These are phyloP conservation scores for Phenganax marumi DNA, from an alignment of 92 coral and sea anemone species.

Conservation along the genomic window DNA sequence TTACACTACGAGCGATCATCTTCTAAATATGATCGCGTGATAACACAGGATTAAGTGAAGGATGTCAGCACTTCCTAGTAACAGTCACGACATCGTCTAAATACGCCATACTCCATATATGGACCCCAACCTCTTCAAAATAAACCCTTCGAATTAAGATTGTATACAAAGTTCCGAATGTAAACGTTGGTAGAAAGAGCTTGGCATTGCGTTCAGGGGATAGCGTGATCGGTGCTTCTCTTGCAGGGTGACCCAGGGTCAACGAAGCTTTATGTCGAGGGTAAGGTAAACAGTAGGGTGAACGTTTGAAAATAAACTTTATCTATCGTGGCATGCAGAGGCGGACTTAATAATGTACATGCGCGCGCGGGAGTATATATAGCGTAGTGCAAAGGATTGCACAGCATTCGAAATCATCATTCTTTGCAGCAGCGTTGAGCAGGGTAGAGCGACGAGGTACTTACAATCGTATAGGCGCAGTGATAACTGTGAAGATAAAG, in stretches of 20 bases:
- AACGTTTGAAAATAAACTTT: conserved; percentile 9
- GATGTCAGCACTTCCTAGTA: not conserved
- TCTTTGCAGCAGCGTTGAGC: not conserved
- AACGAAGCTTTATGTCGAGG: not conserved
- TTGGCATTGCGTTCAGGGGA: not conserved
- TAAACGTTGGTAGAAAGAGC: not conserved
- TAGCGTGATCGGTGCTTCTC: not conserved
- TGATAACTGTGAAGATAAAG: no score
- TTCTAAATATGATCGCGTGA: not conserved
- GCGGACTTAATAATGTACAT: not conserved
- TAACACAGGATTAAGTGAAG: conserved; percentile 1
- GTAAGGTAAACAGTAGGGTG: not conserved
- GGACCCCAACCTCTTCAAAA: not conserved
- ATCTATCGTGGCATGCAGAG: no score
- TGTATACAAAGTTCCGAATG: not conserved
- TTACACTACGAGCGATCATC: not conserved
- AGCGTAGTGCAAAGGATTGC: not conserved
- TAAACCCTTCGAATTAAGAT: not conserved
- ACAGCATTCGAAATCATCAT: not conserved
- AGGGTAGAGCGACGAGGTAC: not conserved
- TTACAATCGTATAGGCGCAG: no score
- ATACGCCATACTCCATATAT: conserved; percentile 3
- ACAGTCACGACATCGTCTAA: conserved; percentile 33
- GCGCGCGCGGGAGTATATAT: conserved; percentile 8
- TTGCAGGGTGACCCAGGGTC: conserved; percentile 31